Base-by-base conservation (phyloP, 2,113 vertebrate genomes). In the Periophthalmus modestus region DNA sequence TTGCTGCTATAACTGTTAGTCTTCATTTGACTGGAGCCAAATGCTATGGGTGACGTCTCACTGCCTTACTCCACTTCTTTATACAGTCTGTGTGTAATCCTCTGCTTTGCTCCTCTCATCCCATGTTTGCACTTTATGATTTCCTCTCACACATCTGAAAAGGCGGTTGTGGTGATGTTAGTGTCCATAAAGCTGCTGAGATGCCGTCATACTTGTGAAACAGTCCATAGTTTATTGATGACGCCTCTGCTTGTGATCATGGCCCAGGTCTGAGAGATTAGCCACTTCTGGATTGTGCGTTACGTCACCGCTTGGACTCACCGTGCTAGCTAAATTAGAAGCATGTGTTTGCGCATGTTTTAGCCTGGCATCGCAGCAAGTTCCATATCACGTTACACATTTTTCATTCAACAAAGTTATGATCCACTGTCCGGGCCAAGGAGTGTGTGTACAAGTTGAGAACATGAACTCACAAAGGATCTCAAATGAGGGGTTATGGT, bases 391-490 rank as follows among this genome's bases (percentile, higher is more conserved):
- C 74, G 58, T 85, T 82, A 33, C 77, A 76, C 81, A 80, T 83
- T 82, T 85, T 83, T 82, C 80, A 85, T 81, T 87, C 79, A 77
- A 83, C 76, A 72, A 84, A 75, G 75, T 84, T 83, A 82, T 86
- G 84, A 89, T 73, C 75, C 72, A 62, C 79, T 69, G 75, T 84
- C 68, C 66, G 83, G 23, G 71, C 75, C 15, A 34, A 61, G 77
- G 69, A 36, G 65, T 46, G 5, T 65, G 50, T 74, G 66, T 72
- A 75, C 14, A 61, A 57, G 36, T 33, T 69, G 58, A 54, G 33
- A 66, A 65, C 80, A 69, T 69, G 69, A 73, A 81, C 46, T 71
- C 23, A 57, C 52, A 9, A 59, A 57, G 57, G 2, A 9, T 59
- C 68, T 52, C 16, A 52, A 52, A 18, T 52, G 50, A 57, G 21